phyloP scores from a whole-genome alignment of 1,140 invertebrate species.

The Plectus sambesii region DNA sequence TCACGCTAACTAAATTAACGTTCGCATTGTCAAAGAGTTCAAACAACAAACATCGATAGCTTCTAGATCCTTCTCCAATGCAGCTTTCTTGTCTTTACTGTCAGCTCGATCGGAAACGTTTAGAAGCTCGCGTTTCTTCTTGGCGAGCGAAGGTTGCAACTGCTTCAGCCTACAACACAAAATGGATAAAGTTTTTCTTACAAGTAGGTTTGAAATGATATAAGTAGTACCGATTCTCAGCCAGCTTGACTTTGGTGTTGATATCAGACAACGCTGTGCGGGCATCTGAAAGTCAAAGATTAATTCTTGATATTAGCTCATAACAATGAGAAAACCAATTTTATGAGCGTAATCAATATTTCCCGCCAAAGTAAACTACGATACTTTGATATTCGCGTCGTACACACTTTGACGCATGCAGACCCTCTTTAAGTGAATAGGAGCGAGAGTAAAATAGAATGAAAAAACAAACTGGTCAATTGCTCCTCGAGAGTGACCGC shows the following conservation, averaged over 20 bases:
- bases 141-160: too few relatives aligned
- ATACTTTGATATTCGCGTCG: neutral
- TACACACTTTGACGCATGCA: neutral
- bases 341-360: neutral
- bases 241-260: conserved; percentile 9
- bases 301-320: neutral
- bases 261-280: neutral
- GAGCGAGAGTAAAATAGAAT: neutral
- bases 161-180: too few relatives aligned
- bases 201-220: too few relatives aligned
- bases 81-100: too few relatives aligned
- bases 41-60: too few relatives aligned
- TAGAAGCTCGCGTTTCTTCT: too few relatives aligned
- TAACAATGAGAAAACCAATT: neutral
- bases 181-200: too few relatives aligned
- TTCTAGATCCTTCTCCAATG: too few relatives aligned
- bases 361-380: neutral
- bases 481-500: conserved; percentile 18
- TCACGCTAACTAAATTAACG: too few relatives aligned
- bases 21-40: too few relatives aligned
- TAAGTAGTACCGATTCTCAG: too few relatives aligned
- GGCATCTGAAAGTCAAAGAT: neutral
- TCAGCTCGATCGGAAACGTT: too few relatives aligned
- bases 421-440: neutral
- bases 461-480: conserved; percentile 10